These are phyloP conservation scores for Rynchops niger DNA, from an alignment of 2,113 vertebrate species.

Conservation along the genomic window DNA sequence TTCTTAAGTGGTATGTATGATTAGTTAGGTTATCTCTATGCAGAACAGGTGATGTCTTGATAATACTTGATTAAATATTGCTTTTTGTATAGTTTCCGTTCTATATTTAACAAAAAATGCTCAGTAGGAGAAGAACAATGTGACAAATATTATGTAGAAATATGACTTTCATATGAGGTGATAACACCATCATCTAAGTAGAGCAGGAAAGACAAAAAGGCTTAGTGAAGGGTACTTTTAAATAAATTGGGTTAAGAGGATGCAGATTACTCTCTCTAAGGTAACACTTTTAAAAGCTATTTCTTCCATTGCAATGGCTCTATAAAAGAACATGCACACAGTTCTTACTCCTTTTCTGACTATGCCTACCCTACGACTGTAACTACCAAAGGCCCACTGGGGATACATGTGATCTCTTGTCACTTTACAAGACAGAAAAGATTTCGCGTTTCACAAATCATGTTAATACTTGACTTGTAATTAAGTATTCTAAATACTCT, in stretches of 20 bases:
- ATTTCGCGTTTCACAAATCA: neutral
- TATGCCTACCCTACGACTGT: neutral
- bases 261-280: slow-evolving; percentile 18
- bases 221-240: slow-evolving; percentile 25
- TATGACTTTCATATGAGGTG: neutral
- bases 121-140: neutral
- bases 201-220: slow-evolving; percentile 20
- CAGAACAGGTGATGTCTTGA: neutral
- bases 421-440: neutral
- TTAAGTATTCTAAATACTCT: neutral
- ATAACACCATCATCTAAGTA: neutral
- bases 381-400: neutral
- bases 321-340: neutral
- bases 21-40: neutral
- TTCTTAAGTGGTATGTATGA: neutral
- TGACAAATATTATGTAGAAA: neutral
- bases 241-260: slow-evolving; percentile 54
- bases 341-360: neutral
- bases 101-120: neutral
- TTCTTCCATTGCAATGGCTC: neutral
- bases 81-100: neutral
- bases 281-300: slow-evolving; percentile 32
- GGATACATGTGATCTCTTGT: neutral
- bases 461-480: neutral
- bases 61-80: neutral